Evolutionary conservation across 2,797 vertebrate species (phyloP).

Genomic region (Danio choprae): DNA sequence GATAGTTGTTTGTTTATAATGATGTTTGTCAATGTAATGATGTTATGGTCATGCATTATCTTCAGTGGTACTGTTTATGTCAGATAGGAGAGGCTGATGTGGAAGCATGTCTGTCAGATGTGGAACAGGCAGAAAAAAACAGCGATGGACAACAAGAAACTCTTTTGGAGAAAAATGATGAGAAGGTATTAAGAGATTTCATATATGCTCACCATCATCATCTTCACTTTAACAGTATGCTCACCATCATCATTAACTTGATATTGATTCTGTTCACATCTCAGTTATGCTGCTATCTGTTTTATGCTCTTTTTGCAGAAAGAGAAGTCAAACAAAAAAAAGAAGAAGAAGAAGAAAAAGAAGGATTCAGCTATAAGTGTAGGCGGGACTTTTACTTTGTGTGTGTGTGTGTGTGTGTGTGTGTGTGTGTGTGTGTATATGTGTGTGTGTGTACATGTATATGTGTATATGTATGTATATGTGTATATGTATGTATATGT

Average conservation of each 20-base stretch:
- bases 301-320: constrained; percentile 63
- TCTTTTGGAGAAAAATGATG: constrained; percentile 50
- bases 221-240: too few relatives aligned
- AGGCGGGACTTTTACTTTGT: constrained; percentile 70
- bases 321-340: constrained; percentile 80
- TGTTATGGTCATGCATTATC: neutral
- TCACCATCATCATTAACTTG: too few relatives aligned
- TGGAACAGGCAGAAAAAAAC: constrained; percentile 66
- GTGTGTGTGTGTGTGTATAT: too few relatives aligned
- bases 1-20: neutral
- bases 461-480: too few relatives aligned
- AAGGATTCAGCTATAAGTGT: constrained; percentile 76
- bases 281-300: constrained; percentile 52
- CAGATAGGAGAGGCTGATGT: constrained; percentile 81
- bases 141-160: constrained; percentile 40
- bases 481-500: too few relatives aligned
- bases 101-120: constrained; percentile 65
- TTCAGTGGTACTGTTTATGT: neutral
- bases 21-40: neutral
- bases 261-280: too few relatives aligned
- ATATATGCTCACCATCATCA: neutral
- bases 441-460: too few relatives aligned
- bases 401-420: too few relatives aligned
- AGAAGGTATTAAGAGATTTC: constrained; percentile 61
- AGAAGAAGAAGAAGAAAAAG: constrained; percentile 93